A percentile compares a stretch with the other conserved stretches of the same genome.
Conservation (phyloP, 2,113 vertebrate species). For the Tricholaema leucomelas region DNA sequence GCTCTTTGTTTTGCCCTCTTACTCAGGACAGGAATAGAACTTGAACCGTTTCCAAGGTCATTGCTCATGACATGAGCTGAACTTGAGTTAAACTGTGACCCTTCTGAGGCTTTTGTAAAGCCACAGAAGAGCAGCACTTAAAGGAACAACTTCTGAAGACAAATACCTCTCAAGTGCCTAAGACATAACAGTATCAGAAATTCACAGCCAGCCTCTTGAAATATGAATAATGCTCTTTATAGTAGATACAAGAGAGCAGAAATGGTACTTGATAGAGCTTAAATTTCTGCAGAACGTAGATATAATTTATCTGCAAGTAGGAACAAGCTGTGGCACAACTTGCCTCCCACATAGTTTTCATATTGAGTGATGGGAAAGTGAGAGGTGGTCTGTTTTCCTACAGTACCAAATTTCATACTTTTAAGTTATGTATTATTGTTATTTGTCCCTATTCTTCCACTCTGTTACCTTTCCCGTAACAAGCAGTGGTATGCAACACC, state of each 20-base stretch:
- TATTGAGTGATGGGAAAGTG: background rate
- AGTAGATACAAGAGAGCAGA: background rate
- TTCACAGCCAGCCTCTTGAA: constrained; percentile 1
- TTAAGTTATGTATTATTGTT: background rate
- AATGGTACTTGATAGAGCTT: constrained; percentile 8
- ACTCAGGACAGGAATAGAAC: background rate
- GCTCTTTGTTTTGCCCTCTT: background rate
- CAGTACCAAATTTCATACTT: background rate
- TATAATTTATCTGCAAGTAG: background rate
- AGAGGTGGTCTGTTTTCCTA: background rate
- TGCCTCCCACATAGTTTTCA: background rate
- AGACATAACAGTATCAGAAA: constrained; percentile 16
- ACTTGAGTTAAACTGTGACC: background rate
- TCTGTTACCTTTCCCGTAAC: background rate
- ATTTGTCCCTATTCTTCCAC: background rate
- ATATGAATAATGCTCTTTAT: background rate
- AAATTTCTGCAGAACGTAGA: constrained; percentile 3
- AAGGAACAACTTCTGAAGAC: background rate
- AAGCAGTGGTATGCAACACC: background rate
- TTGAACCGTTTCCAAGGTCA: background rate
- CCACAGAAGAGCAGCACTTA: background rate
- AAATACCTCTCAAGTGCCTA: background rate
- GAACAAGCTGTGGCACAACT: background rate
- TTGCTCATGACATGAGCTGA: background rate
- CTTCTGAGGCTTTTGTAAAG: background rate